Base-by-base conservation (phyloP, 2,888 invertebrate genomes). In the Apamea sordens region DNA sequence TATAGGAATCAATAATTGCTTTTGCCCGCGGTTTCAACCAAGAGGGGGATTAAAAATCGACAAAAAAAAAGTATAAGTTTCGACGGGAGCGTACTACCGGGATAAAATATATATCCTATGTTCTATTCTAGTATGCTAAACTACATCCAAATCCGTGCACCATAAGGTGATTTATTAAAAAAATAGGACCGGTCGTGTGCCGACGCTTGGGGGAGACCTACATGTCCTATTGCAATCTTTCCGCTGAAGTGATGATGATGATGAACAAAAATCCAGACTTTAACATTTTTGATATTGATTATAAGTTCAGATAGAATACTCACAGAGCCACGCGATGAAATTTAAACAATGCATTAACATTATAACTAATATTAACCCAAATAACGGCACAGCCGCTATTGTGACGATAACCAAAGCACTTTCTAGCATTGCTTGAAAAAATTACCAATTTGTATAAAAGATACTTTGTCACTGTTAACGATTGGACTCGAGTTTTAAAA, bases 391-490 rank as follows among this genome's bases (percentile, higher is more conserved):
- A 36, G 6, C 2, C 18, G 24, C 61, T n/a, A 70, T 24, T 7
- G 7, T 2, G 18, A 70, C 1, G 6, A 71, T 24, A 24, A 18
- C 6, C 1, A 36, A 63, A 36, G 1, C 0, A 36, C 10, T 2
- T 3, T 71, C 18, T 18, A 18, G 6, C 64, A 71, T 71, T 36
- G 70, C 10, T 10, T 32, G 32, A 36, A 71, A n/a, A 36, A 18
- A 64, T 32, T 3, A n/a, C 1, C 11, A 36, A 10, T 21, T 44
- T 21, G 6, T 18, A 7, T 63, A 36, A 18, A 36, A n/a, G 5
- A 32, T 32, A 47, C 41, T 78, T 77, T 32, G 32, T 32, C 75
- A 77, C 56, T 59, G 18, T 32, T 44, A 44, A 44, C 13, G 77
- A 77, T 44, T 32, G n/a, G 13, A 36, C 15, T 36, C 59, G 10